Conservation (phyloP, 2,113 vertebrate species). For the Xerus inauris region DNA sequence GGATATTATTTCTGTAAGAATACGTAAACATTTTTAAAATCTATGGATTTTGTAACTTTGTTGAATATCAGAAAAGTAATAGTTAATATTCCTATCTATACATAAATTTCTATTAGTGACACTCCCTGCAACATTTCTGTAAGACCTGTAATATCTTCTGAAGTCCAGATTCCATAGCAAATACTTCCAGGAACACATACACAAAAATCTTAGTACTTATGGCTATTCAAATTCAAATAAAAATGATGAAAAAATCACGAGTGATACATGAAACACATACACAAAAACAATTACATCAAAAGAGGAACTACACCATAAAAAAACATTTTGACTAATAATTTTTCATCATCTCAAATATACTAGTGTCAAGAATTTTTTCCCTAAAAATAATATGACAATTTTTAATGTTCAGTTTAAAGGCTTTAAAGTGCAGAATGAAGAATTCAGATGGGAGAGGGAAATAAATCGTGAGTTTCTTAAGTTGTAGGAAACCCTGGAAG, state of each 20-base stretch:
- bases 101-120: background rate
- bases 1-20: background rate
- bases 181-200: background rate
- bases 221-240: background rate
- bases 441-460: background rate
- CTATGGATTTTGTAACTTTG: background rate
- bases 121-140: background rate
- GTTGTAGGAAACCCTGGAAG: background rate
- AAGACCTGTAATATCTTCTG: background rate
- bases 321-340: background rate
- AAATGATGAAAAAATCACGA: background rate
- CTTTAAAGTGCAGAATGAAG: constrained; percentile 9
- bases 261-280: background rate
- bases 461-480: background rate
- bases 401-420: background rate
- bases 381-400: background rate
- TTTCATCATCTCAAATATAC: constrained; percentile 6
- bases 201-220: background rate
- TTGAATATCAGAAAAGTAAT: background rate
- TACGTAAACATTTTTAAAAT: background rate
- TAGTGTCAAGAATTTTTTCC: background rate
- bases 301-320: background rate
- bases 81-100: constrained; percentile 2
- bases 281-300: background rate
- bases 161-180: background rate